Evolutionary conservation across 2,113 vertebrate genomes (phyloP), one percentile per base, ranked within the genome.

Genomic region (Neotragus pygmaeus): DNA sequence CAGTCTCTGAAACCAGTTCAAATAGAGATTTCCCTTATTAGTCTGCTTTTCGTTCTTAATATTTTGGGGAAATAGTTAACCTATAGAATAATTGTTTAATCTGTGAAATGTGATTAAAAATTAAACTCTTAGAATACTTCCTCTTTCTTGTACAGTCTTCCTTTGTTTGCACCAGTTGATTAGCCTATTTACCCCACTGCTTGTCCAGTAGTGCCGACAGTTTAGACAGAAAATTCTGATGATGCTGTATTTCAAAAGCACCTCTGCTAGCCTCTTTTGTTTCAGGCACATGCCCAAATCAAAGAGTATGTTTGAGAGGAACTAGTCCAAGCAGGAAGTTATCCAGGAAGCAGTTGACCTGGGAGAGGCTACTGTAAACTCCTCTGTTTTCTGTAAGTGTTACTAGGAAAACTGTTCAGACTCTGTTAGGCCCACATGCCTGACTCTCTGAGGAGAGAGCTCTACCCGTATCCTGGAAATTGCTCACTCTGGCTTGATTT

Each of bases 261-360:
- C 90, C 30, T 13, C 9, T 33, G 25, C 36, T 10, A 0, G 33
- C 30, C 9, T 73, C 43, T 62, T 62, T 73, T 9, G 53, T 70
- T 80, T 70, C 6, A 49, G 85, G 64, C 62, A 39, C 12, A 36
- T 36, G n/a, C 16, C 88, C 83, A 39, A 7, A 23, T 91, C 80
- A 77, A 87, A 73, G 30, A 36, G 33, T 39, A 16, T 82, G 39
- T 84, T 0, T 51, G 58, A 47, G 70, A 95, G 95, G 91, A 80
- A 51, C 27, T n/a, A 8, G 88, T 92, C 66, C 86, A 96, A 97
- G 81, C 90, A 95, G 95, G 93, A 97, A 82, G 82, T 75, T 53
- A 73, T 88, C 66, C 93, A 96, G 98, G 96, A 98, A 97, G 70
- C 25, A 5, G 88, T 95, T 96, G 84, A 93, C 57, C 45, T 60